phyloP scores from a whole-genome alignment of 2,113 vertebrate genomes.

The Caretta caretta region DNA sequence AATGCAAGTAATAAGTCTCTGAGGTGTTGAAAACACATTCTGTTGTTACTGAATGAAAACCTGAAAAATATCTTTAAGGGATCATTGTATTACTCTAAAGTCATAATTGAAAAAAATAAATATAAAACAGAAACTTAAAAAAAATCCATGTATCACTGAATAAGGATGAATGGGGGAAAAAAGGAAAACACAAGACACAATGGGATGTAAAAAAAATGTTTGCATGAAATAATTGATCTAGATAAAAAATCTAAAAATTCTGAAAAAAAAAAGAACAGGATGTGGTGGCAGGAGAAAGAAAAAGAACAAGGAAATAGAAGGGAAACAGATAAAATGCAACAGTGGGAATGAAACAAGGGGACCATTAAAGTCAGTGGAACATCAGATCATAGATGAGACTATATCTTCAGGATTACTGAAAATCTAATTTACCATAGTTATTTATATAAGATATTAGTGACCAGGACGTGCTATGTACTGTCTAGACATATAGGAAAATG shows the following conservation, averaged over 20 bases:
- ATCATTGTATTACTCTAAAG: neutral
- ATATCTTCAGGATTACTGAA: neutral
- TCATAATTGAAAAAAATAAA: neutral
- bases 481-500: neutral
- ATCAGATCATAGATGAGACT: neutral
- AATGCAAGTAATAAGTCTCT: neutral
- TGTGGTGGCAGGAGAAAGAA: neutral
- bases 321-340: rapidly evolving
- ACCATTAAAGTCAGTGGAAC: neutral
- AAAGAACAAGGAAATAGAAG: neutral
- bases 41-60: neutral
- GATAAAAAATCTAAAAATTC: neutral
- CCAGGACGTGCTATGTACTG: neutral
- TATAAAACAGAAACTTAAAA: neutral
- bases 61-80: neutral
- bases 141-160: neutral
- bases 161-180: neutral
- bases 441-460: neutral
- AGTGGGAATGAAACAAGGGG: neutral
- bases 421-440: neutral
- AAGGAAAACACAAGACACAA: neutral
- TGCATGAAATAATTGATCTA: neutral
- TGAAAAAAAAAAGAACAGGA: neutral
- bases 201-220: neutral
- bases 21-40: neutral